Evolutionary conservation across 2,888 invertebrate species (phyloP).

Genomic region (Willowsia nigromaculata): DNA sequence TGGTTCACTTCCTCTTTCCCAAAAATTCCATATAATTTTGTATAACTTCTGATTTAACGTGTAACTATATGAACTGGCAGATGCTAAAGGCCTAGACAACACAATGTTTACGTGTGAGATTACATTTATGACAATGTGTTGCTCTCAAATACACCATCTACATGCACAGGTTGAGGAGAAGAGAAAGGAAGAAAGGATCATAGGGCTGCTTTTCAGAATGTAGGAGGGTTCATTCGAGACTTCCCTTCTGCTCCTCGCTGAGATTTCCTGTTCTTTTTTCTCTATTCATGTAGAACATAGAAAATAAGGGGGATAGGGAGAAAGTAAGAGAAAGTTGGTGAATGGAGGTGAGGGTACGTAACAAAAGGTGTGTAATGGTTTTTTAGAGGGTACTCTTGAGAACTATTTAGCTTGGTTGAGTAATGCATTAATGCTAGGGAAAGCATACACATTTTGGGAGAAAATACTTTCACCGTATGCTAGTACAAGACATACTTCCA

Average conservation of each 20-base stretch:
- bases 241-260: background rate
- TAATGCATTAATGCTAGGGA: background rate
- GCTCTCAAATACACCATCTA: too few relatives aligned
- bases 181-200: background rate
- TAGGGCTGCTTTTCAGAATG: background rate
- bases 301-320: background rate
- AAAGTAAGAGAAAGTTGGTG: background rate
- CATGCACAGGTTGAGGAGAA: background rate
- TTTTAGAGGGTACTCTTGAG: slow-evolving; percentile 11
- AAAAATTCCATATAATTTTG: background rate
- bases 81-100: too few relatives aligned
- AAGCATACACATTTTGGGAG: too few relatives aligned
- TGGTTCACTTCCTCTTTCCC: background rate
- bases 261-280: slow-evolving; percentile 36
- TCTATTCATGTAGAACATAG: background rate
- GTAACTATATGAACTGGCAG: background rate
- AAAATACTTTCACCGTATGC: background rate
- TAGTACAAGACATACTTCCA: too few relatives aligned
- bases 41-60: background rate
- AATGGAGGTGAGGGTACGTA: background rate
- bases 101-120: too few relatives aligned
- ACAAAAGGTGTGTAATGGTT: slow-evolving; percentile 14
- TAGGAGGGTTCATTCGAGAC: slow-evolving; percentile 3
- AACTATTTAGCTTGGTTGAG: slow-evolving; percentile 20
- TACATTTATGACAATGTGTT: too few relatives aligned